Conservation (phyloP, 2,888 invertebrate genomes). For the Cyclophora albipunctata region DNA sequence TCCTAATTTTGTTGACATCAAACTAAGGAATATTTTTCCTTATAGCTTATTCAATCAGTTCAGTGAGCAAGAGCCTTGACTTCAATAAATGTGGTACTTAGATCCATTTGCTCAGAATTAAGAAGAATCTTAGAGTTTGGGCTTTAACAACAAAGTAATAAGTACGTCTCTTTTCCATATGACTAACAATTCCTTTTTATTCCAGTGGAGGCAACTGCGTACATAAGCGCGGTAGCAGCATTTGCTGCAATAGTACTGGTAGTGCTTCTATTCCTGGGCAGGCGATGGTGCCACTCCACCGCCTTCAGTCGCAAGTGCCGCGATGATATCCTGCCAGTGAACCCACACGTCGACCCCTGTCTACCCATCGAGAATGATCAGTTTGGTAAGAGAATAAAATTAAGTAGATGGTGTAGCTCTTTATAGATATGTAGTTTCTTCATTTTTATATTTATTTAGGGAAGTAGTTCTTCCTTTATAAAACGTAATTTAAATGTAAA, state of each 20-base stretch:
- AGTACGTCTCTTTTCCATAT: too few relatives aligned
- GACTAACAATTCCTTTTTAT: neutral
- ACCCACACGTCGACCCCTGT: conserved; percentile 49
- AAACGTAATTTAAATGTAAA: neutral
- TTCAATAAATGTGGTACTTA: too few relatives aligned
- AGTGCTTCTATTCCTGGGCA: conserved; percentile 90
- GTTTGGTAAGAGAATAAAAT: conserved; percentile 45
- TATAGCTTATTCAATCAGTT: too few relatives aligned
- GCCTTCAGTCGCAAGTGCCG: conserved; percentile 55
- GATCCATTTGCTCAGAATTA: too few relatives aligned
- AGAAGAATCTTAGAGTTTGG: too few relatives aligned
- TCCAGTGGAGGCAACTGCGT: conserved; percentile 88
- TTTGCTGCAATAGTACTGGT: conserved; percentile 88
- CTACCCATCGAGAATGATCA: conserved; percentile 59
- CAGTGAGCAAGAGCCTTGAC: too few relatives aligned
- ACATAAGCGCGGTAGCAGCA: conserved; percentile 90
- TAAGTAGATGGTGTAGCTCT: neutral
- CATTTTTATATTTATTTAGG: too few relatives aligned
- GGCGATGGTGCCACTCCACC: conserved; percentile 76
- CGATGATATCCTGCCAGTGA: conserved; percentile 65
- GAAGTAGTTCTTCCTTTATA: neutral
- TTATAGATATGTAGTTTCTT: too few relatives aligned
- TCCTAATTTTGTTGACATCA: too few relatives aligned
- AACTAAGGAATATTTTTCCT: too few relatives aligned
- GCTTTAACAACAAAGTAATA: too few relatives aligned